Conservation (phyloP, 2,888 invertebrate species). For the Dicranocentrus wangi region DNA sequence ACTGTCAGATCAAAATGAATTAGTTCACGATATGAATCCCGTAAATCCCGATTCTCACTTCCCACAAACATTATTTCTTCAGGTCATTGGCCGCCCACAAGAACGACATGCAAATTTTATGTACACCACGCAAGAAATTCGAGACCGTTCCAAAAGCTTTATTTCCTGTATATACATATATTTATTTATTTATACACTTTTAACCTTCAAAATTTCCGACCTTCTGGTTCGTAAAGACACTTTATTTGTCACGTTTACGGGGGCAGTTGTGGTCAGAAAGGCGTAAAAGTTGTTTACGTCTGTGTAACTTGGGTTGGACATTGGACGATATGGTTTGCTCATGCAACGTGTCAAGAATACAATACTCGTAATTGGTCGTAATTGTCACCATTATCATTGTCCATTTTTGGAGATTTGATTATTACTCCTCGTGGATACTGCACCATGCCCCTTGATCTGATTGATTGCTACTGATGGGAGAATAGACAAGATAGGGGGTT, state of each 20-base stretch:
- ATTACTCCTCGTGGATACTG: background rate
- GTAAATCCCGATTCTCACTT: constrained; percentile 13
- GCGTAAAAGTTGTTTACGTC: constrained; percentile 2
- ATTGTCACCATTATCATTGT: constrained; percentile 48
- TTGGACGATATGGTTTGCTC: constrained; percentile 27
- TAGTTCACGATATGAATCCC: background rate
- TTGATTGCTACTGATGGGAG: constrained; percentile 30
- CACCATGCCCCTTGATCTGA: constrained; percentile 24
- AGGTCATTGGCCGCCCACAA: constrained; percentile 55
- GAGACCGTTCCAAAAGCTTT: background rate
- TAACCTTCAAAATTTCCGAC: constrained; percentile 14
- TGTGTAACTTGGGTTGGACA: constrained; percentile 2
- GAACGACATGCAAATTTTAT: background rate
- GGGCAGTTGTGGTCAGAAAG: constrained; percentile 15
- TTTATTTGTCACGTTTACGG: background rate
- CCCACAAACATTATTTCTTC: constrained; percentile 1
- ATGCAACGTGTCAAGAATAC: constrained; percentile 48
- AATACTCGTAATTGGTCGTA: constrained; percentile 55
- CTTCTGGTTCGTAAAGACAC: background rate
- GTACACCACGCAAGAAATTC: background rate
- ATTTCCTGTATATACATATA: constrained; percentile 9
- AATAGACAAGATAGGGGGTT: background rate
- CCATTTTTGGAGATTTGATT: constrained; percentile 35
- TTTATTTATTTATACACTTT: background rate
- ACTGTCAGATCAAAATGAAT: constrained; percentile 11